Percentiles rank a stretch among this genome's conserved stretches.
These are phyloP conservation scores for Macaria liturata DNA, from an alignment of 2,888 invertebrate genomes.

Conservation along the genomic window DNA sequence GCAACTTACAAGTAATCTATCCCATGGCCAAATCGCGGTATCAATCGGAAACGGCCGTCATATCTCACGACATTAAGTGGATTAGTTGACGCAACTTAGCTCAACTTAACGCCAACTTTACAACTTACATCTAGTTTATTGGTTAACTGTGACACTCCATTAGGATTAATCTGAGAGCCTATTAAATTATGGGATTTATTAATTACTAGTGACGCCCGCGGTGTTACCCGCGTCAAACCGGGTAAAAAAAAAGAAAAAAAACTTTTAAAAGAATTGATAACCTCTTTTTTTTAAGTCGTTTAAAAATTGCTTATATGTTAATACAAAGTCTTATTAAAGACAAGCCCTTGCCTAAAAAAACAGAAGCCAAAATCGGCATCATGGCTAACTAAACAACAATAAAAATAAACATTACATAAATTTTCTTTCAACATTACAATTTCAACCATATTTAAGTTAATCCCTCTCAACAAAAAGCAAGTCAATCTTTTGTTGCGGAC, in stretches of 20 bases:
- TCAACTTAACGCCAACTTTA: slow-evolving; percentile 13
- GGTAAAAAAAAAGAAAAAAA: no score
- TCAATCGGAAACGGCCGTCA: slow-evolving; percentile 23
- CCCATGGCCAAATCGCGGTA: slow-evolving; percentile 11
- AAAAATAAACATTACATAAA: no score
- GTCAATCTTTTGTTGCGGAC: neutral
- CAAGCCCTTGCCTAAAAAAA: no score
- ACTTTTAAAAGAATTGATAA: no score
- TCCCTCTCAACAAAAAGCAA: neutral
- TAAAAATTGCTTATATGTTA: no score
- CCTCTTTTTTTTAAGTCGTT: no score
- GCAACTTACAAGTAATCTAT: slow-evolving; percentile 12
- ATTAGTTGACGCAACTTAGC: slow-evolving; percentile 17
- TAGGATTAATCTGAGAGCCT: slow-evolving; percentile 15
- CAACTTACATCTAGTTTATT: slow-evolving; percentile 23
- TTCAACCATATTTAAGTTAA: no score
- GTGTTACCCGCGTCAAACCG: no score
- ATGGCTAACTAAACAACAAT: no score
- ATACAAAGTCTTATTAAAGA: no score
- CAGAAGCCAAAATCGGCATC: no score
- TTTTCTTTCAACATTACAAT: no score
- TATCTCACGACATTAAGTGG: slow-evolving; percentile 23
- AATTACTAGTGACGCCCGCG: neutral
- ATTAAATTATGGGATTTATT: slow-evolving; percentile 9
- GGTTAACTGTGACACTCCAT: slow-evolving; percentile 23